These are phyloP conservation scores for Sebastes hubbsi DNA, from an alignment of 2,797 vertebrate species.

Conservation along the genomic window DNA sequence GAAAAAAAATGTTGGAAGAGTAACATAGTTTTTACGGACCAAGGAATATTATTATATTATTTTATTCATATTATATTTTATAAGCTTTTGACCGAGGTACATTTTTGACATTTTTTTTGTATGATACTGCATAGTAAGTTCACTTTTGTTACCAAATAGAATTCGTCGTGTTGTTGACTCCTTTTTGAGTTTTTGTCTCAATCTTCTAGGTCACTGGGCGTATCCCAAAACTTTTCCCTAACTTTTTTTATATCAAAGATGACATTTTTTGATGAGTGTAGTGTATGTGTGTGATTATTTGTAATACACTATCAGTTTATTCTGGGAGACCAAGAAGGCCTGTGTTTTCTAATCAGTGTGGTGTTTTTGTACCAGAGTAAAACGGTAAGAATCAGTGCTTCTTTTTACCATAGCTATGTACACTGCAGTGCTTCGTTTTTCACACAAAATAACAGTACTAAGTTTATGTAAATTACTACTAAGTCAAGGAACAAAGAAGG, in stretches of 20 bases:
- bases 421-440: background rate
- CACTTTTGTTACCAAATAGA: conserved; percentile 75
- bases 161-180: conserved; percentile 47
- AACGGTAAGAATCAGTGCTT: background rate
- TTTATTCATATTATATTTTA: conserved; percentile 84
- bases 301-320: conserved; percentile 17
- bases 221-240: background rate
- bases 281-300: background rate
- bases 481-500: background rate
- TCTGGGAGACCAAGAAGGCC: conserved; percentile 22
- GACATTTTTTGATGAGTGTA: background rate
- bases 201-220: conserved; percentile 23
- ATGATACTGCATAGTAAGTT: conserved; percentile 68
- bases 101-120: conserved; percentile 74
- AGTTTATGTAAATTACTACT: background rate
- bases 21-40: conserved; percentile 83
- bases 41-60: conserved; percentile 81
- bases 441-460: background rate
- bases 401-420: background rate
- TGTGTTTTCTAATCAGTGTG: conserved; percentile 20
- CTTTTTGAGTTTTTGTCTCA: conserved; percentile 45
- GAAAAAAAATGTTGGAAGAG: conserved; percentile 59
- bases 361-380: conserved; percentile 7
- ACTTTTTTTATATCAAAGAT: conserved; percentile 28
- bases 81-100: conserved; percentile 81